Evolutionary conservation across 30 jellyfish, hydroid and myxozoan species (phyloP), one percentile per base, ranked within the genome.

Genomic region (Turritopsis dohrnii): DNA sequence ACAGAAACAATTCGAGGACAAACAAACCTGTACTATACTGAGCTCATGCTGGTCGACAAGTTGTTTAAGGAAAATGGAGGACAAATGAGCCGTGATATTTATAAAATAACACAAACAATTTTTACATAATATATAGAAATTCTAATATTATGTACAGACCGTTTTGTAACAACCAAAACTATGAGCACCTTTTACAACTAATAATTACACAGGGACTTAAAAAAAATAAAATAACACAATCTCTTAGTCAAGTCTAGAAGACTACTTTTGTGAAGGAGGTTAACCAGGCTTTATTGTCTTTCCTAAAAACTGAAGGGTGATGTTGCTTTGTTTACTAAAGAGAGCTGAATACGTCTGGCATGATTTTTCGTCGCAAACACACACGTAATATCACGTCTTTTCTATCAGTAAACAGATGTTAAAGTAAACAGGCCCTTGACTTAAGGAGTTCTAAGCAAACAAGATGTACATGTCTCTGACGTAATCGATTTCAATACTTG

Each of bases 131-230:
- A 69, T 41, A 41, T 69, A 69, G 77, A 69, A 69, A 23, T n/a
- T 69, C 77, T 69, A n/a, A 69, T 69, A 69, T 69, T 69, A 69
- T 69, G 77, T 69, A 69, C 77, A 69, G 31, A 69, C 30, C 30
- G 77, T 69, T 27, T 69, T 69, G 77, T n/a, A 69, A 41, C 28
- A 69, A 69, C 22, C 77, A 69, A 69, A 69, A 69, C 77, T 69
- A 69, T n/a, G 28, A 41, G 9, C 60, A 41, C 60, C 60, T 41
- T 41, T 41, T 41, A 41, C 60, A 41, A 13, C 60, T 41, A 41
- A 41, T 41, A 41, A 41, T 41, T 41, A 41, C 60, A 41, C 60
- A 41, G 60, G 60, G 60, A 41, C 60, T 41, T 41, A 41, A 41
- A 41, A 41, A 41, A 3, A 41, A 41, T 41, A 41, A 41, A 41